These are phyloP conservation scores for Dipus sagitta DNA, from an alignment of 2,797 vertebrate genomes.

Conservation along the genomic window DNA sequence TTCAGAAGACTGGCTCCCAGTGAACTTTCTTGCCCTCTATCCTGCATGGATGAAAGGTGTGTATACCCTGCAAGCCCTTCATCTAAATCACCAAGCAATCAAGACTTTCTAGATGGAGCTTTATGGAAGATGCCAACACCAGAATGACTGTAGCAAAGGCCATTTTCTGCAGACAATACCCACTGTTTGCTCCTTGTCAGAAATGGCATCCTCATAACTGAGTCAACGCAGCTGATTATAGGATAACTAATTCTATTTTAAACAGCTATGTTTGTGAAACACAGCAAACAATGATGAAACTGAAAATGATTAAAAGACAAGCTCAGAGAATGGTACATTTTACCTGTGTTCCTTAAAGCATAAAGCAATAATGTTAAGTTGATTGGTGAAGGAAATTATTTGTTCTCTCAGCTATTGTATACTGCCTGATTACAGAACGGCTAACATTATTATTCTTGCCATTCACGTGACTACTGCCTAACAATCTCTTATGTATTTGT, in stretches of 20 bases:
- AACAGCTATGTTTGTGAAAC: slow-evolving; percentile 21
- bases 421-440: slow-evolving; percentile 72
- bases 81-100: neutral
- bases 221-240: neutral
- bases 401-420: slow-evolving; percentile 75
- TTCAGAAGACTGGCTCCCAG: neutral
- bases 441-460: slow-evolving; percentile 73
- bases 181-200: neutral
- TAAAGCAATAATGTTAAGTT: slow-evolving; percentile 44
- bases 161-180: neutral
- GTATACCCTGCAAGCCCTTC: neutral
- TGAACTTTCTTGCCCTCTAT: neutral
- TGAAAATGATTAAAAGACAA: slow-evolving; percentile 38
- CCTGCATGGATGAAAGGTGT: neutral
- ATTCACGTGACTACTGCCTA: slow-evolving; percentile 64
- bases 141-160: neutral
- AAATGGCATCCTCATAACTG: neutral
- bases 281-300: slow-evolving; percentile 21
- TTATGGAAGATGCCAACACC: neutral
- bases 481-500: slow-evolving; percentile 75
- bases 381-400: slow-evolving; percentile 67
- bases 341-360: slow-evolving; percentile 39
- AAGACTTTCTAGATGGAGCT: neutral
- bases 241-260: slow-evolving; percentile 3
- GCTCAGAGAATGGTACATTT: neutral